phyloP scores from a whole-genome alignment of 2,888 invertebrate species.

The Eledona agricola region DNA sequence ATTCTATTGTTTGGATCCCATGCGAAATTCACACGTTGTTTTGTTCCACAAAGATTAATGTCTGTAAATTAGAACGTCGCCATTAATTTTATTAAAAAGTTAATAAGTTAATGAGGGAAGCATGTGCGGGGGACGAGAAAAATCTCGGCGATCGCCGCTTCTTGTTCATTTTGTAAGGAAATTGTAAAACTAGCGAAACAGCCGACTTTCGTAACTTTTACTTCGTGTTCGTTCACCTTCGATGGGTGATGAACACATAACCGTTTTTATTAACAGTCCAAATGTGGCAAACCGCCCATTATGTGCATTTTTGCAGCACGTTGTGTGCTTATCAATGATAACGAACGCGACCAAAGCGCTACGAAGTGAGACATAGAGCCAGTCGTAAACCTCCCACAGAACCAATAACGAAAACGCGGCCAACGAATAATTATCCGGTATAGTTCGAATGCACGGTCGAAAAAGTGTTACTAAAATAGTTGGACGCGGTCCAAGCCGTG shows the following conservation, averaged over 20 bases:
- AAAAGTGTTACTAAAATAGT: conserved; percentile 7
- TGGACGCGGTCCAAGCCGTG: conserved; percentile 10
- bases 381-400: no score
- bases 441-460: no score
- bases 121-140: no score
- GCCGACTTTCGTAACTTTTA: conserved; percentile 31
- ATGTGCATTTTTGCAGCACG: no score
- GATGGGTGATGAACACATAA: conserved; percentile 11
- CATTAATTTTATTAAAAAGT: conserved; percentile 9
- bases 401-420: no score
- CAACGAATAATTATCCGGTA: no score
- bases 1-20: conserved; percentile 20
- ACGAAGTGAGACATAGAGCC: no score
- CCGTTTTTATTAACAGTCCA: conserved; percentile 5
- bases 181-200: conserved; percentile 1
- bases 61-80: conserved; percentile 11
- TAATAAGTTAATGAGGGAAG: no score
- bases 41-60: conserved; percentile 9
- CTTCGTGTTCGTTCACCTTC: conserved; percentile 5
- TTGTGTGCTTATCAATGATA: no score
- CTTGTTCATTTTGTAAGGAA: no score
- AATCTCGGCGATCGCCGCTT: no score
- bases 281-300: conserved; percentile 12
- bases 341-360: no score
- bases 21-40: conserved; percentile 27